Base-by-base conservation (phyloP, 2,888 invertebrate genomes). In the Tortricodes alternella region DNA sequence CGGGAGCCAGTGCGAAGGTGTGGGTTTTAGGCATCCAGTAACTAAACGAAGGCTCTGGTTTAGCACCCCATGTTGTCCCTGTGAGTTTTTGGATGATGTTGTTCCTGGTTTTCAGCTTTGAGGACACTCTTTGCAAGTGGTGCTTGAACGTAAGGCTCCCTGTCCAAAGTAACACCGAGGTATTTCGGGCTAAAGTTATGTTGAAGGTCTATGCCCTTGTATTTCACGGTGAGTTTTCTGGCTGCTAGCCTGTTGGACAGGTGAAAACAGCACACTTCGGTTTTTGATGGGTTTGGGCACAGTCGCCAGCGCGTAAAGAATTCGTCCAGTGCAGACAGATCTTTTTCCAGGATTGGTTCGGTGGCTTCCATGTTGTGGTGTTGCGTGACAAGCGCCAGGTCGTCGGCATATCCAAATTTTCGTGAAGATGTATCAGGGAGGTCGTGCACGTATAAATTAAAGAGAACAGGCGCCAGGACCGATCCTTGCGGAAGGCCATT, bases 371-470 rank as follows among this genome's bases (percentile, higher is more conserved):
- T 41, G 9, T 2, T 16, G n/a, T 16, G 15, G 5, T 7, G 2
- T 8, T 41, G 41, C 3, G 16, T 41, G n/a, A 41, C 41, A 13
- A 27, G 9, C 4, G 41, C 24, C 9, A 41, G 34, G 21, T 46
- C 46, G 8, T 46, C 46, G 16, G 46, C 46, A 4, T 46, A 34
- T 4, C 46, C 46, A 11, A 46, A 46, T 11, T 46, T 46, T 8
- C 21, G 32, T 8, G 34, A 46, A 7, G 15, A 15, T 6, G 46
- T 46, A 4, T 11, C 46, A 9, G 32, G 34, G 8, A 44, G 11
- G 9, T 46, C 46, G n/a, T 29, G 27, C 2, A 13, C 4, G 24
- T 23, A 41, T 1, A 13, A 13, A 8, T 24, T 32, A 32, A 32
- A 32, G 2, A 32, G 32, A 2, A 32, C 2, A n/a, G 32, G 32